phyloP scores from a whole-genome alignment of 2,888 invertebrate species.

The Scrobipalpa costella region DNA sequence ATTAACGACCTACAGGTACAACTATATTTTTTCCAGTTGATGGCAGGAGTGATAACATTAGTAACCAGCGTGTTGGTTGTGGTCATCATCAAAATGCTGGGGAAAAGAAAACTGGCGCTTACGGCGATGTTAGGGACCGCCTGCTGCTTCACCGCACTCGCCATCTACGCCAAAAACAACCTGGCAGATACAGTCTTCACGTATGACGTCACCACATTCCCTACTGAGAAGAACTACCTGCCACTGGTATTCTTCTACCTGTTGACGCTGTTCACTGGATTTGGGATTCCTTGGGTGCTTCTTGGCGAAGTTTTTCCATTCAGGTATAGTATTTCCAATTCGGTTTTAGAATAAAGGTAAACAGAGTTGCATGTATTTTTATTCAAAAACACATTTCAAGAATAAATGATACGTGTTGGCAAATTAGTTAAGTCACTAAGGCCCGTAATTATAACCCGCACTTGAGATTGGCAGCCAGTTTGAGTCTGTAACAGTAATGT shows the following conservation, averaged over 20 bases:
- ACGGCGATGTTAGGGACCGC: conserved; percentile 66
- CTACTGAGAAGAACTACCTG: conserved; percentile 58
- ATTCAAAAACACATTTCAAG: too few relatives aligned
- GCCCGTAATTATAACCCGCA: too few relatives aligned
- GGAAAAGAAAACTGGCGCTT: conserved; percentile 74
- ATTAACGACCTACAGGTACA: not conserved
- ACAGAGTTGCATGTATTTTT: too few relatives aligned
- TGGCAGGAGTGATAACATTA: conserved; percentile 73
- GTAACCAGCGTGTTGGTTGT: conserved; percentile 64
- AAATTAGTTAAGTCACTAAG: too few relatives aligned
- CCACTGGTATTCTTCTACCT: conserved; percentile 67
- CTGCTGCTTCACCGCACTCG: conserved; percentile 63
- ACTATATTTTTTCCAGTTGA: conserved; percentile 53
- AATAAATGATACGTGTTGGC: too few relatives aligned
- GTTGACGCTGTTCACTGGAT: conserved; percentile 62
- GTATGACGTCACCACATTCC: conserved; percentile 65
- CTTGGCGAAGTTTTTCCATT: conserved; percentile 82
- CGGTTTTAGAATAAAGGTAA: too few relatives aligned
- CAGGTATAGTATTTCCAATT: too few relatives aligned
- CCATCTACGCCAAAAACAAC: conserved; percentile 62
- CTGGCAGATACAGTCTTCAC: conserved; percentile 66
- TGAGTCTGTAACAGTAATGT: too few relatives aligned
- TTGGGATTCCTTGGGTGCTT: conserved; percentile 78
- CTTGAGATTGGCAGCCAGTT: too few relatives aligned
- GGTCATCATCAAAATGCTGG: conserved; percentile 62